Base-by-base conservation (phyloP, 2,113 vertebrate genomes). In the Taxidea taxus region DNA sequence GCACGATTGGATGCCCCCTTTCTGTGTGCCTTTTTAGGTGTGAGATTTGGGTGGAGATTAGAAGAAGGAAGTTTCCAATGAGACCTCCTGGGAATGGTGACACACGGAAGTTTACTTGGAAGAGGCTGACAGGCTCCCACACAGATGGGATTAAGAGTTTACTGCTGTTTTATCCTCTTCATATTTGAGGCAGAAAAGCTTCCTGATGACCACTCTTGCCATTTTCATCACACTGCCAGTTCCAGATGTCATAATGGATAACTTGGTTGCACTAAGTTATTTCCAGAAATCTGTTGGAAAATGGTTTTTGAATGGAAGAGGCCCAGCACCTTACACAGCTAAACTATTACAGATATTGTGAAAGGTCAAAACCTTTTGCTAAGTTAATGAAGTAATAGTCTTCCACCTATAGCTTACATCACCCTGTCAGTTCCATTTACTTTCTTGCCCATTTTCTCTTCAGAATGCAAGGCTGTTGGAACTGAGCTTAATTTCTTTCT, bases 401-500 rank as follows among this genome's bases (percentile, higher is more conserved):
- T 85, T 6, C 4, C 15, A 42, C 20, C 95, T 93, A 16, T 0
- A 0, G 91, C 56, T 14, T 72, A 70, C 4, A 39, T 92, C 75
- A 4, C 0, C 0, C 72, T 58, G 29, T 87, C 94, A 23, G 83
- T 82, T 92, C 39, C 10, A 25, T 89, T 92, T 92, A 42, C 78
- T 64, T 87, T 75, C 0, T 0, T 56, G 15, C 0, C 0, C 0
- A 12, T 96, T 68, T 97, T 96, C 78, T 58, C 91, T 87, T 90
- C 44, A 29, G 66, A 90, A 96, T 51, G 58, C 21, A 93, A 94
- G 95, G 82, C 86, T 94, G 31, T 82, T 27, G 44, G 97, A 85
- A 78, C 92, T 27, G 58, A 84, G 3, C 1, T 8, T 84, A 16
- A 1, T 97, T 98, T 97, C 94, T 91, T 98, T 97, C 91, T 97